Percentiles rank a stretch among this genome's conserved stretches.
Evolutionary conservation across 1,140 invertebrate species (phyloP).

Genomic region (Colletes latitarsis): DNA sequence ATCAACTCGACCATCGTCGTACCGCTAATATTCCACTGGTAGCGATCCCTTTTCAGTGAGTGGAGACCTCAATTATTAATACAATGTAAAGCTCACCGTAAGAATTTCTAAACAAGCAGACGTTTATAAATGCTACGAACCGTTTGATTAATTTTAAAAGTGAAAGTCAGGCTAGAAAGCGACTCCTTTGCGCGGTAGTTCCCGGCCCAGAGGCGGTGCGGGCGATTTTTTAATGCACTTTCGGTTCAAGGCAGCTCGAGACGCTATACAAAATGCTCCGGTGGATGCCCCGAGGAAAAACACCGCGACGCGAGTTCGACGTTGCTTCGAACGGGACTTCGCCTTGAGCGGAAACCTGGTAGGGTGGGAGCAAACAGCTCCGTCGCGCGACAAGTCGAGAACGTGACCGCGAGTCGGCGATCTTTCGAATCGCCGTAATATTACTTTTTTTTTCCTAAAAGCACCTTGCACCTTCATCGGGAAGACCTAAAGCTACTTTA

Average conservation of each 20-base stretch:
- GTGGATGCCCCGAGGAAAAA: constrained; percentile 31
- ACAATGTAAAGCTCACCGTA: too few species aligned
- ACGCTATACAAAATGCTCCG: constrained; percentile 76
- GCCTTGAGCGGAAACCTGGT: constrained; percentile 29
- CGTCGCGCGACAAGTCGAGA: not conserved
- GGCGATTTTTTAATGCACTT: constrained; percentile 80
- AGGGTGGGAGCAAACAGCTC: constrained; percentile 16
- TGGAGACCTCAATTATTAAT: too few species aligned
- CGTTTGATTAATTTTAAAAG: too few species aligned
- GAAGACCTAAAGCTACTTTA: constrained; percentile 36
- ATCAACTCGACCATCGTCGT: too few species aligned
- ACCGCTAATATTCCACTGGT: too few species aligned
- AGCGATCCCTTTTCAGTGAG: too few species aligned
- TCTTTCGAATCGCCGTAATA: not conserved
- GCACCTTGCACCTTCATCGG: constrained; percentile 24
- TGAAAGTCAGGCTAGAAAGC: not conserved
- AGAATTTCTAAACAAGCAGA: not conserved
- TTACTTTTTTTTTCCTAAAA: not conserved
- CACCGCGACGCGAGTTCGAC: constrained; percentile 34
- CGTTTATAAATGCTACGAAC: too few species aligned
- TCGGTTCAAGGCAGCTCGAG: constrained; percentile 81
- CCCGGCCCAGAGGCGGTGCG: constrained; percentile 44
- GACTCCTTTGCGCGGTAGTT: not conserved
- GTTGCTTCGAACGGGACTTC: not conserved
- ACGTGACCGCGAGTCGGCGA: not conserved